Evolutionary conservation across 2,797 vertebrate species (phyloP).

Genomic region (Eleutherodactylus coqui): DNA sequence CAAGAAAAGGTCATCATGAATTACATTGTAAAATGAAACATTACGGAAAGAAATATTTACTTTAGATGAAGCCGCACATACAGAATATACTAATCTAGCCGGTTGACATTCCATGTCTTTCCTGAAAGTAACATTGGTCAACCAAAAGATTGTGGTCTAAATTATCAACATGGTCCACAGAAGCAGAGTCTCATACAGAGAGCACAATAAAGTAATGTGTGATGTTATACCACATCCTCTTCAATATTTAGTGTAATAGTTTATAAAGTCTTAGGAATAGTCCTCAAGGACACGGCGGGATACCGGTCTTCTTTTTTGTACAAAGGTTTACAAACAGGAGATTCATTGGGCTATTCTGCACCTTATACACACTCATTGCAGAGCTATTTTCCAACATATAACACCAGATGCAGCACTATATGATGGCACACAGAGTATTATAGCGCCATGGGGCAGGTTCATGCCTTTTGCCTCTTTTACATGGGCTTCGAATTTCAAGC

Average conservation of each 20-base stretch:
- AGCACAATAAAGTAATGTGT: neutral
- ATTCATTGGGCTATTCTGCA: neutral
- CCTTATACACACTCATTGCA: neutral
- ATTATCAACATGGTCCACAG: neutral
- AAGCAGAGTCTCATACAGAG: neutral
- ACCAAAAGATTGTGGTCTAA: neutral
- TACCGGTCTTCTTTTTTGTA: neutral
- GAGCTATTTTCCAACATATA: neutral
- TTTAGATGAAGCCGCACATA: neutral
- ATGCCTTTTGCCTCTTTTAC: too few relatives aligned
- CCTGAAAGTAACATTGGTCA: neutral
- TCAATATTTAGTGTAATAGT: neutral
- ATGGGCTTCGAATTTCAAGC: too few relatives aligned
- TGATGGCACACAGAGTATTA: neutral
- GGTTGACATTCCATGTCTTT: neutral
- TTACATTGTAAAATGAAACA: conserved; percentile 26
- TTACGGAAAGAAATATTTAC: conserved; percentile 24
- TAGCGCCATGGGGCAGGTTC: too few relatives aligned
- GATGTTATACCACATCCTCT: neutral
- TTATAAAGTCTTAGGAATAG: neutral
- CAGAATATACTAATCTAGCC: neutral
- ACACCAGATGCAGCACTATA: too few relatives aligned
- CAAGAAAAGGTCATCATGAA: conserved; percentile 33
- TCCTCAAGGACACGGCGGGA: neutral
- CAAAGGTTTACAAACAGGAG: neutral